These are phyloP conservation scores for Lepisosteus oculatus DNA, from an alignment of 2,113 vertebrate genomes.

Conservation along the genomic window DNA sequence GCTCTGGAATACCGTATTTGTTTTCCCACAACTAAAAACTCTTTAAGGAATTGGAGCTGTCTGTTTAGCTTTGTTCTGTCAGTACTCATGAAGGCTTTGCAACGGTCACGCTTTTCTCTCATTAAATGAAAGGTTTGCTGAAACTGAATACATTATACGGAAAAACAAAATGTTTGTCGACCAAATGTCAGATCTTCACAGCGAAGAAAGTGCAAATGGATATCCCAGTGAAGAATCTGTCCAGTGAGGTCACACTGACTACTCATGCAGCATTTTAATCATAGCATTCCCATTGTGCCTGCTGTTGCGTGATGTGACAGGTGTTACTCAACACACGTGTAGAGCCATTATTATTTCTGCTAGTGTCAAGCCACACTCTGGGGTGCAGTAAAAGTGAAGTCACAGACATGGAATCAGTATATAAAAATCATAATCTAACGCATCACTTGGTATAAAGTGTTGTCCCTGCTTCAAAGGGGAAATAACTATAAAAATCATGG, in stretches of 20 bases:
- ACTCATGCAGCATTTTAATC: slow-evolving; percentile 14
- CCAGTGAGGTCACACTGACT: slow-evolving; percentile 2
- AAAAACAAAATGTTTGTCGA: not conserved
- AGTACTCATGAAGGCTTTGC: too few species aligned
- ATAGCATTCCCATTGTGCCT: slow-evolving; percentile 8
- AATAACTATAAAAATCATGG: slow-evolving; percentile 7
- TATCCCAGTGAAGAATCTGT: not conserved
- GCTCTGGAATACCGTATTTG: too few species aligned
- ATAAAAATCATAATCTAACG: slow-evolving; percentile 22
- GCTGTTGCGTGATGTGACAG: slow-evolving; percentile 13
- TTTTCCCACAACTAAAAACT: too few species aligned
- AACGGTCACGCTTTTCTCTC: too few species aligned
- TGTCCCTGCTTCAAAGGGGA: not conserved
- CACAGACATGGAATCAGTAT: slow-evolving; percentile 8
- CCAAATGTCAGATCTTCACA: not conserved
- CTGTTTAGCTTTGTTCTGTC: too few species aligned
- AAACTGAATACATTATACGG: not conserved
- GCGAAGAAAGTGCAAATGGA: not conserved
- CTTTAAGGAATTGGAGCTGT: too few species aligned
- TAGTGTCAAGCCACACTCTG: slow-evolving; percentile 8
- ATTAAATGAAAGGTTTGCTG: too few species aligned
- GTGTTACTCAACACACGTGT: slow-evolving; percentile 17
- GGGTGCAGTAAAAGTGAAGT: slow-evolving; percentile 13
- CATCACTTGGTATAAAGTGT: slow-evolving; percentile 10
- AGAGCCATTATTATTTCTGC: slow-evolving; percentile 11